Conservation (phyloP, 2,797 vertebrate genomes). For the Poecilia picta region DNA sequence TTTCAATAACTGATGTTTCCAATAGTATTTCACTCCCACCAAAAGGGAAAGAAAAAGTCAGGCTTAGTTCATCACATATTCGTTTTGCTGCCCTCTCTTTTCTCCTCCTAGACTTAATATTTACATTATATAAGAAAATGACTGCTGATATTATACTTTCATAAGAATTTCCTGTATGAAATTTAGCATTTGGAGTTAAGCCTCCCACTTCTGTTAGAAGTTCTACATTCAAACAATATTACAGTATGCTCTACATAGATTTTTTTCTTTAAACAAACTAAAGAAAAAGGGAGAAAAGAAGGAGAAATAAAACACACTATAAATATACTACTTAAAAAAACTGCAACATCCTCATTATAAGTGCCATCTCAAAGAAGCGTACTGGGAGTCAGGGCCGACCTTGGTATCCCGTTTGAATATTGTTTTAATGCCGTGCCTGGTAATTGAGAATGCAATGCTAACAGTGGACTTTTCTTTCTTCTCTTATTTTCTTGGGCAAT, state of each 20-base stretch:
- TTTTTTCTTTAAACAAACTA: constrained; percentile 31
- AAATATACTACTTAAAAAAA: constrained; percentile 76
- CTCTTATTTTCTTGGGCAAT: constrained; percentile 70
- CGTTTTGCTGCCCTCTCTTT: constrained; percentile 29
- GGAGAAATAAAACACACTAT: constrained; percentile 69
- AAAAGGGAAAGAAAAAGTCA: constrained; percentile 28
- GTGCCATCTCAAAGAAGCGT: constrained; percentile 73
- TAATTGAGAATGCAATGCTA: constrained; percentile 76
- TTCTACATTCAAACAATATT: constrained; percentile 24
- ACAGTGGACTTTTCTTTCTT: constrained; percentile 66
- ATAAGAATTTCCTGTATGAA: constrained; percentile 29
- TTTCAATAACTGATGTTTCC: constrained; percentile 55
- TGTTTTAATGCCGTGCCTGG: constrained; percentile 72
- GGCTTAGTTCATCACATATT: constrained; percentile 33
- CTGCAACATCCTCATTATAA: constrained; percentile 71
- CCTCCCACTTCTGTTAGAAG: constrained; percentile 28
- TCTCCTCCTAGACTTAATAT: constrained; percentile 58
- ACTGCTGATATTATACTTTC: constrained; percentile 36
- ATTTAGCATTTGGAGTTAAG: constrained; percentile 50
- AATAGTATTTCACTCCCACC: constrained; percentile 52
- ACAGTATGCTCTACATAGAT: constrained; percentile 30
- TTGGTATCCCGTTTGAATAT: constrained; percentile 79
- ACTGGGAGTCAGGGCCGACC: constrained; percentile 75
- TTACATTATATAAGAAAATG: constrained; percentile 34
- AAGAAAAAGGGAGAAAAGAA: constrained; percentile 27